Evolutionary conservation across 2,797 vertebrate genomes (phyloP).

Genomic region (Enteromius radiatus): DNA sequence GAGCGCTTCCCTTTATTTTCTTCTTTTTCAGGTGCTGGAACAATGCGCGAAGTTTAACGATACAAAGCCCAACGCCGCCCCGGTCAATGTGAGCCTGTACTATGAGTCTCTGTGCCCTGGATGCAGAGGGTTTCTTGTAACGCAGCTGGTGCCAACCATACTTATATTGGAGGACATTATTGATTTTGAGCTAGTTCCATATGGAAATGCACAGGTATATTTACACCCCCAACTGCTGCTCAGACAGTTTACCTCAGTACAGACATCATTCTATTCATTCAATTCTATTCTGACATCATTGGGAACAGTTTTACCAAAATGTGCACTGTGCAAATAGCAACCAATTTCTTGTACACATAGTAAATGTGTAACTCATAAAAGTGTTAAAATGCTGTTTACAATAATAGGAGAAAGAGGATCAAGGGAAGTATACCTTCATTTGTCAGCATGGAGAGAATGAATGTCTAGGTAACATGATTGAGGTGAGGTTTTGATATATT

Average conservation of each 20-base stretch:
- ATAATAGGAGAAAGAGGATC: constrained; percentile 78
- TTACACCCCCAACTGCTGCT: not conserved
- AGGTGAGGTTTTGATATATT: constrained; percentile 76
- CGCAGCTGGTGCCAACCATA: constrained; percentile 82
- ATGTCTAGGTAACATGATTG: constrained; percentile 90
- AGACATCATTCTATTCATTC: no score
- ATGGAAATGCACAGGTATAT: constrained; percentile 87
- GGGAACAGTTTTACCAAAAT: not conserved
- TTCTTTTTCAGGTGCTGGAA: constrained; percentile 74
- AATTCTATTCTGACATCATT: no score
- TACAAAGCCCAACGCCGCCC: constrained; percentile 41
- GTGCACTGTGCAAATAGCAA: not conserved
- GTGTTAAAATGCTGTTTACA: not conserved
- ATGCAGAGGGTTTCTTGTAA: constrained; percentile 77
- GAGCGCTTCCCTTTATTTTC: not conserved
- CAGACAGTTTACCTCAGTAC: not conserved
- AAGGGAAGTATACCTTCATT: constrained; percentile 74
- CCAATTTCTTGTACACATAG: not conserved
- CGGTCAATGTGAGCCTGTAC: constrained; percentile 82
- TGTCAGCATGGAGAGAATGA: constrained; percentile 91
- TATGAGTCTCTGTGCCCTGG: constrained; percentile 89
- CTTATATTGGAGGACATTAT: constrained; percentile 80
- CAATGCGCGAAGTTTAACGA: constrained; percentile 69
- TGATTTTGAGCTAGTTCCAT: constrained; percentile 86
- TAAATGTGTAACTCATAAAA: no score